Evolutionary conservation across 2,113 vertebrate species (phyloP).

Genomic region (Phyllostomus hastatus): DNA sequence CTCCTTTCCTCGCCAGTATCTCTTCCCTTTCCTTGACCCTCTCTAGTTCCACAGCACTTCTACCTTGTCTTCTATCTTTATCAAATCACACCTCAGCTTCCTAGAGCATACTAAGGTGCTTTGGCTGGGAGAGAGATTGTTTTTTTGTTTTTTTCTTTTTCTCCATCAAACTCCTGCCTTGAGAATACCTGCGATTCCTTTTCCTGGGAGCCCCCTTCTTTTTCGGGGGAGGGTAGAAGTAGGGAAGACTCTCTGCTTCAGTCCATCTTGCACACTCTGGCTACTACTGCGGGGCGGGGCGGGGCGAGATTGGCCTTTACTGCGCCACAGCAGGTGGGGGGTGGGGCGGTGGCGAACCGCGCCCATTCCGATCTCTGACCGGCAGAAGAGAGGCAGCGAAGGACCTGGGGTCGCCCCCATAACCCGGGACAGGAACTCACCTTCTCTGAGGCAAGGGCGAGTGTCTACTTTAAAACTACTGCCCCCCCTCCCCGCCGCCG

Average conservation of each 20-base stretch:
- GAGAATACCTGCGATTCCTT: slow-evolving; percentile 22
- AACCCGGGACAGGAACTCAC: slow-evolving; percentile 66
- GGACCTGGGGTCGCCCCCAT: slow-evolving; percentile 31
- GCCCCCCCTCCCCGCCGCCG: slow-evolving; percentile 69
- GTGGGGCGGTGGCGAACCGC: slow-evolving; percentile 47
- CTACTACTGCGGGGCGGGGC: slow-evolving; percentile 22
- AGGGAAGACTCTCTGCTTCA: background rate
- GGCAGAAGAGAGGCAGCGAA: slow-evolving; percentile 11
- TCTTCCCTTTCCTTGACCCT: background rate
- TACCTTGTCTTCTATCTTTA: background rate
- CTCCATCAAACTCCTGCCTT: slow-evolving; percentile 27
- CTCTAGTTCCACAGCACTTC: background rate
- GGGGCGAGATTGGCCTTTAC: slow-evolving; percentile 41
- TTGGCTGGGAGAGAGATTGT: background rate
- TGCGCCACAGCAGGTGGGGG: slow-evolving; percentile 67
- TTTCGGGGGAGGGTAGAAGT: background rate
- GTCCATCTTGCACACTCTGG: background rate
- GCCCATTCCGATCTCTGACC: background rate
- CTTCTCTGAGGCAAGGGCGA: slow-evolving; percentile 68
- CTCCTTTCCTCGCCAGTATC: background rate
- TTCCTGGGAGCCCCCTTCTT: background rate
- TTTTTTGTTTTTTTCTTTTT: background rate
- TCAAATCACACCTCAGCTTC: background rate
- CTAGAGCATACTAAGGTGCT: background rate
- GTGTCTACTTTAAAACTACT: slow-evolving; percentile 75